Percentiles rank a stretch among this genome's conserved stretches.
Evolutionary conservation across 2,888 invertebrate species (phyloP).

Genomic region (Furcula furcula): DNA sequence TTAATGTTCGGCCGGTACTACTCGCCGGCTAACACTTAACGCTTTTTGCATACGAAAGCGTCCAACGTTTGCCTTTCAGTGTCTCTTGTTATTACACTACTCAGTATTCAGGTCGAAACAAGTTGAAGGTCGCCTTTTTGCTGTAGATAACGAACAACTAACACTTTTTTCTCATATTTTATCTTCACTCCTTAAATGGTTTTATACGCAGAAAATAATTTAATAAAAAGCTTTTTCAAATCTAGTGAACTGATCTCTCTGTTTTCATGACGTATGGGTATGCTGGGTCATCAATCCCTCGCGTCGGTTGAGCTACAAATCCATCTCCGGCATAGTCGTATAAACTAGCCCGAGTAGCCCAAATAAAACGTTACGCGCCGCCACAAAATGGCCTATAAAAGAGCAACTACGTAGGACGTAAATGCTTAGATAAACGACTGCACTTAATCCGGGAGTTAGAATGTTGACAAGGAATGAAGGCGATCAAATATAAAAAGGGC

Average conservation of each 20-base stretch:
- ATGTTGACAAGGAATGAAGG: conserved; percentile 73
- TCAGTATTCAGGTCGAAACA: conserved; percentile 68
- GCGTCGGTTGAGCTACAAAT: conserved; percentile 35
- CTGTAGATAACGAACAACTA: conserved; percentile 67
- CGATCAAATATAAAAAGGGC: conserved; percentile 67
- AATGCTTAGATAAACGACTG: conserved; percentile 72
- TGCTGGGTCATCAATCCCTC: conserved; percentile 34
- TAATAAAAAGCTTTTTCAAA: conserved; percentile 28
- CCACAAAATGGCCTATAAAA: conserved; percentile 64
- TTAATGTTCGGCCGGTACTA: conserved; percentile 80
- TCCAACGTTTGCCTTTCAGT: conserved; percentile 65
- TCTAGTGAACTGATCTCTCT: conserved; percentile 31
- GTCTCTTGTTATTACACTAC: conserved; percentile 72
- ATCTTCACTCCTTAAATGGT: conserved; percentile 18
- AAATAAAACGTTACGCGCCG: conserved; percentile 54
- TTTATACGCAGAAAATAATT: conserved; percentile 21
- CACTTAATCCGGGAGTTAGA: conserved; percentile 76
- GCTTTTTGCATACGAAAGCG: conserved; percentile 81
- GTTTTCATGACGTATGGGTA: conserved; percentile 37
- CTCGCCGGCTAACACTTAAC: conserved; percentile 79
- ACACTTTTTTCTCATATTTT: conserved; percentile 45
- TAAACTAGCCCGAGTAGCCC: conserved; percentile 51
- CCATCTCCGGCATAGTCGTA: conserved; percentile 38
- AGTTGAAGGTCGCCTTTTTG: conserved; percentile 74
- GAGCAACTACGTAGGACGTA: conserved; percentile 60